These are phyloP conservation scores for Chelonia mydas DNA, from an alignment of 2,797 vertebrate genomes.

Conservation along the genomic window DNA sequence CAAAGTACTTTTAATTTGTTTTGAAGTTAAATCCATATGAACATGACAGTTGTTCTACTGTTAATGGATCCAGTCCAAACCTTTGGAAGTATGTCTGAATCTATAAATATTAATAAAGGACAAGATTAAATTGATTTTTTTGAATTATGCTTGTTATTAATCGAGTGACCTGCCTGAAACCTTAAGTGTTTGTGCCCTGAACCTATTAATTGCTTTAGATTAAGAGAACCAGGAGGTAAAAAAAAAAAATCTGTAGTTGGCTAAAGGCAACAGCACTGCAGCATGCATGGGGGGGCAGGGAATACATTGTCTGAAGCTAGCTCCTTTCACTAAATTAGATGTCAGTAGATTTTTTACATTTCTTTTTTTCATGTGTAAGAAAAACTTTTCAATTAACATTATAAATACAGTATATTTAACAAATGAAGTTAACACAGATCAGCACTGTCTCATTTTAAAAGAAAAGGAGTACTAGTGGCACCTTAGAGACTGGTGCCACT, in stretches of 20 bases:
- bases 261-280: background rate
- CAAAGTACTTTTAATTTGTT: background rate
- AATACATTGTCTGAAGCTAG: background rate
- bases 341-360: constrained; percentile 21
- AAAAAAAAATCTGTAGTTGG: background rate
- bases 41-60: background rate
- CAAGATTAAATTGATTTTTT: background rate
- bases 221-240: background rate
- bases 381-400: constrained; percentile 55
- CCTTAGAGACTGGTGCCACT: too few species aligned
- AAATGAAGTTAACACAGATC: constrained; percentile 22
- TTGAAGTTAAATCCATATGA: background rate
- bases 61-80: background rate
- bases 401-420: constrained; percentile 46
- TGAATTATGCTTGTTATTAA: background rate
- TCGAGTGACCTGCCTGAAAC: background rate
- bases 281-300: background rate
- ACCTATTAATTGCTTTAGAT: background rate
- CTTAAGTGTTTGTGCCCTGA: background rate
- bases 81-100: background rate
- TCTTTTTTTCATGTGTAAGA: constrained; percentile 45
- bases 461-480: background rate
- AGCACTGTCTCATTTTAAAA: constrained; percentile 33
- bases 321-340: constrained; percentile 33
- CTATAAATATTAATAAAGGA: background rate